Base-by-base conservation (phyloP, 2,797 vertebrate genomes). In the Siniperca undulata region DNA sequence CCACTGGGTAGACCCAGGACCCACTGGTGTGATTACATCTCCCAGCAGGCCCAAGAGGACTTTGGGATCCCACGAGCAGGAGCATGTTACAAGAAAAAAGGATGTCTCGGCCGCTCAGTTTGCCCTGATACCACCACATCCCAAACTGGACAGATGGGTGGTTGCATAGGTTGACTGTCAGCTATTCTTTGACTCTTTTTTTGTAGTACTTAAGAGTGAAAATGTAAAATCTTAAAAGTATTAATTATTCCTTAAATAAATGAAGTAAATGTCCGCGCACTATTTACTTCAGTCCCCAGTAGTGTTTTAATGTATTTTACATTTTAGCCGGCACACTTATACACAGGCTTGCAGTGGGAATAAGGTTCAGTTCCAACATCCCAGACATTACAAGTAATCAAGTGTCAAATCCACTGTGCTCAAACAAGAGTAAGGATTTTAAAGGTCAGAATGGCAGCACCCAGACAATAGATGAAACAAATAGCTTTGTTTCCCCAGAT, bases 361-460 rank as follows among this genome's bases (percentile, higher is more conserved):
- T 61, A 68, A 75, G 64, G 27, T 64, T 87, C 20, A 34, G 10
- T 64, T 80, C 69, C 77, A 50, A 66, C 59, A 70, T 73, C 83
- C 42, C 4, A 61, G 55, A 74, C 76, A 77, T 85, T 84, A 78
- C 67, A 40, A 64, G 72, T 78, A 78, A 85, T 86, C 80, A 20
- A 75, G 73, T 80, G 82, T 90, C 80, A 78, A 71, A 86, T 53
- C 64, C 72, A 19, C 65, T 48, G 70, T 48, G 60, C 75, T 86
- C 53, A 69, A 77, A 91, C 76, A 67, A 27, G 65, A 68, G 46
- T 6, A 13, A 77, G 46, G 83, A 75, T 86, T 88, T 74, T 81
- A 86, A 87, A 91, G 89, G 91, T 92, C 91, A 91, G 74, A 53
- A 48, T 66, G 86, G 82, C 80, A 66, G 82, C 65, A 16, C 48